phyloP scores from a whole-genome alignment of 2,888 invertebrate genomes.

The Euspilapteryx auroguttella region DNA sequence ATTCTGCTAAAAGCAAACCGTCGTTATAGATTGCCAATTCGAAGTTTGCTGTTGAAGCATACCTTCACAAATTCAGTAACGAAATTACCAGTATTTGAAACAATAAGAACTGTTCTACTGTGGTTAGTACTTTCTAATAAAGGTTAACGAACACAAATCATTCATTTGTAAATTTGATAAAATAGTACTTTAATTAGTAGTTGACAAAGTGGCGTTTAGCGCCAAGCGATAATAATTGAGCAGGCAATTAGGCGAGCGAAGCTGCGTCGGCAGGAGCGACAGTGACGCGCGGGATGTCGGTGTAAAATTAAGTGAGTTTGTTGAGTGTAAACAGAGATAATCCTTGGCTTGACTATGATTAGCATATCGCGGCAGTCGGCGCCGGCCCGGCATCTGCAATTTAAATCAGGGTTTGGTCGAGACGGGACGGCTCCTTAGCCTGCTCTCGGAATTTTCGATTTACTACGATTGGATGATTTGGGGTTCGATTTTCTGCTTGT shows the following conservation, averaged over 20 bases:
- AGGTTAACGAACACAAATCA: too few relatives aligned
- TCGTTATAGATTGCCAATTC: conserved; percentile 4
- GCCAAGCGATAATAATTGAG: too few relatives aligned
- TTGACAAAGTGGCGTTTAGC: too few relatives aligned
- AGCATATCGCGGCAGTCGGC: conserved; percentile 59
- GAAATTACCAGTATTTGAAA: too few relatives aligned
- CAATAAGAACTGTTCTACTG: too few relatives aligned
- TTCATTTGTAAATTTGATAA: too few relatives aligned
- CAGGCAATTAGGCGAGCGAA: too few relatives aligned
- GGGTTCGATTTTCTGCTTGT: conserved; percentile 57
- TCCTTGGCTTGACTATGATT: conserved; percentile 59
- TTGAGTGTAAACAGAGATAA: conserved; percentile 62
- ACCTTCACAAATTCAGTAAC: conserved; percentile 3
- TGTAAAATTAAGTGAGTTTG: conserved; percentile 59
- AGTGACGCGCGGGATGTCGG: conserved; percentile 43
- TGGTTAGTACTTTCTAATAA: too few relatives aligned
- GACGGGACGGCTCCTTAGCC: conserved; percentile 50
- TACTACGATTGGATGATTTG: conserved; percentile 55
- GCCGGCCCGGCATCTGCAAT: conserved; percentile 54
- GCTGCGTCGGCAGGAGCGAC: too few relatives aligned
- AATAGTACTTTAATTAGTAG: too few relatives aligned
- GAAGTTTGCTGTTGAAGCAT: conserved; percentile 2
- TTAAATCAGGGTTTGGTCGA: conserved; percentile 56
- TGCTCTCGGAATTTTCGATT: conserved; percentile 53
- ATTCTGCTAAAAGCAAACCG: conserved; percentile 4